Base-by-base conservation (phyloP, 2,888 invertebrate genomes). In the Agriopis leucophaearia region DNA sequence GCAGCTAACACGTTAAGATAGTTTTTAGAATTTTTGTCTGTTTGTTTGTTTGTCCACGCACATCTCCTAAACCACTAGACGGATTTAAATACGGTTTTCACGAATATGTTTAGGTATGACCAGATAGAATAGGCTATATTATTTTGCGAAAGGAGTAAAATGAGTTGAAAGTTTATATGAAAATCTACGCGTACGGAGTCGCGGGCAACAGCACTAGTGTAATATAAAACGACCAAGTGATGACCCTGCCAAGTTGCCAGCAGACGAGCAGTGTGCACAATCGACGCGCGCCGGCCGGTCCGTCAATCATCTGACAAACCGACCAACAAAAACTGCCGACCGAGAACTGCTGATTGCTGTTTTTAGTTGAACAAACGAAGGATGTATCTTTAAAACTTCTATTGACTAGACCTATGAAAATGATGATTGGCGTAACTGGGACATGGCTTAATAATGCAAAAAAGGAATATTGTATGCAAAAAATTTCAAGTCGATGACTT, bases 231-330 rank as follows among this genome's bases (percentile, higher is more conserved):
- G 7, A 5, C 13, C 9, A 10, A 8, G 44, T 63, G 63, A 27
- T 38, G 45, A 48, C 55, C 63, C 63, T 56, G 42, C 52, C 58
- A 63, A 56, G 56, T 56, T 56, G 42, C 52, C 58, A 63, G 52
- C 57, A 55, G 67, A 38, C 63, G 47, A 50, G 56, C 66, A 47
- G 38, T 9, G 15, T 50, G 48, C 13, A 36, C 60, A 27, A 51
- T 51, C 40, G 36, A 35, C 35, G 36, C 52, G 61, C 52, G 35
- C 52, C 52, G 52, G 18, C 47, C 52, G 52, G 48, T 16, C 42
- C 48, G 64, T 57, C 64, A 56, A 50, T 57, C 64, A 42, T 64
- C 50, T 7, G n/a, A 64, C 55, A 50, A 62, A 55, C 15, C n/a
- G 50, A 63, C 36, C 42, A 63, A 55, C 63, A 63, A 55, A 64